These are phyloP conservation scores for Spinibarbus caldwelli DNA, from an alignment of 2,797 vertebrate genomes.

Conservation along the genomic window DNA sequence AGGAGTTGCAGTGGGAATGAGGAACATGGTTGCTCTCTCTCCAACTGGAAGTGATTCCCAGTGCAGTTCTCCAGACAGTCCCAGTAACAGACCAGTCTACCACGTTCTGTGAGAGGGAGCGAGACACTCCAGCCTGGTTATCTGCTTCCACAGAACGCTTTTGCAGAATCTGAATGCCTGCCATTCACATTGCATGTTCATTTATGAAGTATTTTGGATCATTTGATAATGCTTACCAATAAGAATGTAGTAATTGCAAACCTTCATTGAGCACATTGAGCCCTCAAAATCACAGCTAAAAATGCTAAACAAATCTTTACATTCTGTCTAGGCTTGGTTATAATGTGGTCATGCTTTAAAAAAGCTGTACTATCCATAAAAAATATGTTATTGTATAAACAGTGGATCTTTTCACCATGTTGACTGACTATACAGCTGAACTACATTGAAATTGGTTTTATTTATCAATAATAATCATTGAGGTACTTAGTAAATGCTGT, in stretches of 20 bases:
- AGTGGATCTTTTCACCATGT: neutral
- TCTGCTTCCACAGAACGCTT: neutral
- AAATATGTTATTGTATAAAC: constrained; percentile 1
- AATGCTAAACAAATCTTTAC: neutral
- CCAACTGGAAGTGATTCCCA: constrained; percentile 83
- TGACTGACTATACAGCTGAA: neutral
- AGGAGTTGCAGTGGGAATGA: constrained; percentile 72
- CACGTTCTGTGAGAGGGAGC: constrained; percentile 86
- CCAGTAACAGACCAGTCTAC: constrained; percentile 86
- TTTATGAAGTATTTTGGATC: constrained; percentile 3
- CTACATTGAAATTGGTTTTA: constrained; percentile 9
- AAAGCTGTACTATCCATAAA: neutral
- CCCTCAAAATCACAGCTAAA: neutral
- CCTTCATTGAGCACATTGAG: neutral
- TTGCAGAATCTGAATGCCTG: neutral
- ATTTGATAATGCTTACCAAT: neutral
- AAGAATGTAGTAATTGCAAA: too few relatives aligned
- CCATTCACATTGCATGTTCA: constrained; percentile 2
- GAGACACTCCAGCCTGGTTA: neutral
- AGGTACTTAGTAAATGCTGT: constrained; percentile 27
- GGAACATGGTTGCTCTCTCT: constrained; percentile 77
- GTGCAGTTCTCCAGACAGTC: constrained; percentile 83
- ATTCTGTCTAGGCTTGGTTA: neutral
- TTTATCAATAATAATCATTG: constrained; percentile 36
- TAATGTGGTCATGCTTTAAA: neutral